Percentiles rank a stretch among this genome's conserved stretches.
Evolutionary conservation across 2,888 invertebrate genomes (phyloP).

Genomic region (Lasioglossum pauxillum): DNA sequence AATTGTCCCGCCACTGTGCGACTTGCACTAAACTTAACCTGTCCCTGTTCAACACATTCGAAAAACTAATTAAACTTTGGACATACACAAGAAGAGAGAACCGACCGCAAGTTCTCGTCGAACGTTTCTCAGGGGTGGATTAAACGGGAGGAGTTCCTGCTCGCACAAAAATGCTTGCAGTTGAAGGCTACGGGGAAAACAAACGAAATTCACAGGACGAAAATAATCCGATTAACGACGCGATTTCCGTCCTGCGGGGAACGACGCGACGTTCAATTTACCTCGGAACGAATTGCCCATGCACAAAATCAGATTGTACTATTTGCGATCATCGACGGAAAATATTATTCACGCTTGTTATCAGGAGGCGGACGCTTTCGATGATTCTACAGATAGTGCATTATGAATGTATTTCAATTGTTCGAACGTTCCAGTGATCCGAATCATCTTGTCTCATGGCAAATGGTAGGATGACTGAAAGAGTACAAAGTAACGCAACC

Average conservation of each 20-base stretch:
- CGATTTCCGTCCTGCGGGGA: slow-evolving; percentile 15
- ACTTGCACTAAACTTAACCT: slow-evolving; percentile 78
- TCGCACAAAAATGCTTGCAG: slow-evolving; percentile 58
- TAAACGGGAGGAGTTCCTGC: slow-evolving; percentile 49
- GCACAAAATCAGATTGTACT: background rate
- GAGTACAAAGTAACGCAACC: background rate
- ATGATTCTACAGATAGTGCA: background rate
- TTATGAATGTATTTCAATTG: too few relatives aligned
- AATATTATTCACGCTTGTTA: background rate
- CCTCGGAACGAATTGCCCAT: background rate
- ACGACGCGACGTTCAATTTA: background rate
- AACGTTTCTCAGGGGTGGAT: slow-evolving; percentile 65
- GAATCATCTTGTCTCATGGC: background rate
- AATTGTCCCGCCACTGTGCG: slow-evolving; percentile 79
- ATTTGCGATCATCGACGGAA: background rate
- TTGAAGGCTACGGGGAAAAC: slow-evolving; percentile 32
- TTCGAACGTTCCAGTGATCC: background rate
- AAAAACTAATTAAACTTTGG: slow-evolving; percentile 84
- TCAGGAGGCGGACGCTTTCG: background rate
- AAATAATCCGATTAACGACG: slow-evolving; percentile 37
- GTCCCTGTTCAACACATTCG: slow-evolving; percentile 75
- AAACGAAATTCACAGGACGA: slow-evolving; percentile 38
- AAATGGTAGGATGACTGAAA: background rate
- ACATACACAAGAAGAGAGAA: slow-evolving; percentile 71
- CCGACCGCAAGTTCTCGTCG: slow-evolving; percentile 63